Evolutionary conservation across 1,140 invertebrate species (phyloP).

Genomic region (Lordiphosa clarofinis): DNA sequence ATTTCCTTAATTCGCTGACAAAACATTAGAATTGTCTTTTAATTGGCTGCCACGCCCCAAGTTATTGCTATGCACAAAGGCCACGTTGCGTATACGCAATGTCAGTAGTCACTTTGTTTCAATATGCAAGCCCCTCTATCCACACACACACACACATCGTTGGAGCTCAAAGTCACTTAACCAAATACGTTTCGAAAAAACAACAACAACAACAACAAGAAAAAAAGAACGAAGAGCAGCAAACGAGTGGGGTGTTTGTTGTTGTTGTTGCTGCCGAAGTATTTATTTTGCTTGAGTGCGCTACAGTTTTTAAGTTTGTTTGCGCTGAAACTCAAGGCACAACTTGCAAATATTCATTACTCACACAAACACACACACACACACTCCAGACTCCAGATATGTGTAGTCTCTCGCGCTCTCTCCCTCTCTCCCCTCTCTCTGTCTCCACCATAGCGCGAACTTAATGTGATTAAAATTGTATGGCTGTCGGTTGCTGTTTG

Average conservation of each 20-base stretch:
- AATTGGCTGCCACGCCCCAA: too few relatives aligned
- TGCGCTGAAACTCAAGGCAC: conserved; percentile 64
- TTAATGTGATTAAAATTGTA: too few relatives aligned
- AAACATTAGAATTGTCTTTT: too few relatives aligned
- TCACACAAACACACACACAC: conserved; percentile 38
- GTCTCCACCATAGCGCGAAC: too few relatives aligned
- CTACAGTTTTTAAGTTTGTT: conserved; percentile 76
- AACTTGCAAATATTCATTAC: conserved; percentile 77
- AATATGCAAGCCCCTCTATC: conserved; percentile 56
- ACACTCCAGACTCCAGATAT: conserved; percentile 8
- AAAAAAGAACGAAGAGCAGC: conserved; percentile 1
- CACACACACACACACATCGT: conserved; percentile 7
- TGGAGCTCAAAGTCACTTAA: conserved; percentile 68
- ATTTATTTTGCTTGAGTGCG: conserved; percentile 76
- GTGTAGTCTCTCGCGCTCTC: too few relatives aligned
- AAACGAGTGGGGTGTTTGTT: conserved; percentile 19
- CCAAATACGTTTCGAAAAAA: conserved; percentile 66
- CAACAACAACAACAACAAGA: conserved; percentile 6
- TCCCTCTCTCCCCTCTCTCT: too few relatives aligned
- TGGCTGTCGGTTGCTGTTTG: too few relatives aligned
- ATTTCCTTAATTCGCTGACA: too few relatives aligned
- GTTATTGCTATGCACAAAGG: not conserved
- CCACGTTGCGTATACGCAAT: conserved; percentile 67
- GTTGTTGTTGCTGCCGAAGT: conserved; percentile 60
- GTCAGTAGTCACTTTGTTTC: conserved; percentile 65